Percentiles rank a stretch among this genome's conserved stretches.
These are phyloP conservation scores for Apamea epomidion DNA, from an alignment of 2,888 invertebrate species.

Conservation along the genomic window DNA sequence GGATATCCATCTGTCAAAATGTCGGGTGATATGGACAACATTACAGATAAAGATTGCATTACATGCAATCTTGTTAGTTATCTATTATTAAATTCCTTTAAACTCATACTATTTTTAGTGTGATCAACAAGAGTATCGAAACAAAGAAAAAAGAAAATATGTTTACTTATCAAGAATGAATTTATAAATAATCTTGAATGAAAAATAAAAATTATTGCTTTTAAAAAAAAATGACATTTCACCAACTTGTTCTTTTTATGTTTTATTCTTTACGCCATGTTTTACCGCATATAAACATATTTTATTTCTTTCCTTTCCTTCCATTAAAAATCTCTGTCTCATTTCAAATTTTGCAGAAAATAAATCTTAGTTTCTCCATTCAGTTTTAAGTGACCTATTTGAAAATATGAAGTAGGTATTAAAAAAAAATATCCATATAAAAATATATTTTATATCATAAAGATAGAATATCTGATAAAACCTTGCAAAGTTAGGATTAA, in stretches of 20 bases:
- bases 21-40: not conserved
- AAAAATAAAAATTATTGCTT: too few relatives aligned
- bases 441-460: conserved; percentile 5
- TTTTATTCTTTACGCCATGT: too few relatives aligned
- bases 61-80: not conserved
- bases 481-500: not conserved
- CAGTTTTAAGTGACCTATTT: not conserved
- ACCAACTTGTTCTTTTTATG: too few relatives aligned
- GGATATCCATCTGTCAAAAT: conserved; percentile 18
- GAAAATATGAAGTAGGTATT: not conserved
- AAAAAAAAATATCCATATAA: not conserved
- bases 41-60: not conserved
- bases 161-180: too few relatives aligned
- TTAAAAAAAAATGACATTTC: too few relatives aligned
- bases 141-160: too few relatives aligned
- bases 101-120: not conserved
- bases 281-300: too few relatives aligned
- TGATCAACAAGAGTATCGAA: not conserved
- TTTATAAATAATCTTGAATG: too few relatives aligned
- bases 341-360: not conserved
- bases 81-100: not conserved
- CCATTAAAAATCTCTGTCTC: not conserved
- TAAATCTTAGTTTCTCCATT: too few relatives aligned
- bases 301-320: too few relatives aligned
- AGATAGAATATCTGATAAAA: not conserved